Evolutionary conservation across 1,140 invertebrate species (phyloP).

Genomic region (Drosophila nebulosa): DNA sequence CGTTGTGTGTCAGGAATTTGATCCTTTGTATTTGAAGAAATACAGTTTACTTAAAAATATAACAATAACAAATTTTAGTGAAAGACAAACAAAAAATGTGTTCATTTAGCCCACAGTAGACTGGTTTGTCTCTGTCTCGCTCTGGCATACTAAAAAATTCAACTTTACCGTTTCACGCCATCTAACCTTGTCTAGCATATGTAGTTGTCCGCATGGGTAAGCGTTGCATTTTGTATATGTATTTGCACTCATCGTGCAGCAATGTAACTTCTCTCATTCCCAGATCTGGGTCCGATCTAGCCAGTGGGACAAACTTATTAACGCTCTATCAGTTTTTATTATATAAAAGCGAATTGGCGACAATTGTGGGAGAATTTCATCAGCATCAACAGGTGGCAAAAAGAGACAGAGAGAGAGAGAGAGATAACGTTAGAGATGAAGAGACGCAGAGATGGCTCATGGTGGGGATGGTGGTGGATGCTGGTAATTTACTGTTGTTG

Average conservation of each 20-base stretch:
- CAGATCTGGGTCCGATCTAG: not conserved
- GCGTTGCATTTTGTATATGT: not conserved
- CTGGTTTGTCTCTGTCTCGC: conserved; percentile 2
- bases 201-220: not conserved
- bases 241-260: conserved; percentile 28
- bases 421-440: not conserved
- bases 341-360: not conserved
- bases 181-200: not conserved
- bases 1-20: too few relatives aligned
- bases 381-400: not conserved
- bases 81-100: too few relatives aligned
- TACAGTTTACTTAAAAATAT: too few relatives aligned
- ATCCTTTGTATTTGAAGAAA: too few relatives aligned
- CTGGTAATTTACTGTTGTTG: not conserved
- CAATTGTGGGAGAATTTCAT: not conserved
- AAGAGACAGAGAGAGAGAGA: not conserved
- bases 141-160: not conserved
- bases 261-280: not conserved
- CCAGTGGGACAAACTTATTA: not conserved
- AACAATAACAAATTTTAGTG: too few relatives aligned
- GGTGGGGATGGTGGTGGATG: not conserved
- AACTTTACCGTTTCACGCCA: not conserved
- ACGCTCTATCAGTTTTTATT: not conserved
- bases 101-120: not conserved
- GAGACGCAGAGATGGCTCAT: not conserved